phyloP scores from a whole-genome alignment of 2,113 vertebrate species.

The Heliornis fulica region DNA sequence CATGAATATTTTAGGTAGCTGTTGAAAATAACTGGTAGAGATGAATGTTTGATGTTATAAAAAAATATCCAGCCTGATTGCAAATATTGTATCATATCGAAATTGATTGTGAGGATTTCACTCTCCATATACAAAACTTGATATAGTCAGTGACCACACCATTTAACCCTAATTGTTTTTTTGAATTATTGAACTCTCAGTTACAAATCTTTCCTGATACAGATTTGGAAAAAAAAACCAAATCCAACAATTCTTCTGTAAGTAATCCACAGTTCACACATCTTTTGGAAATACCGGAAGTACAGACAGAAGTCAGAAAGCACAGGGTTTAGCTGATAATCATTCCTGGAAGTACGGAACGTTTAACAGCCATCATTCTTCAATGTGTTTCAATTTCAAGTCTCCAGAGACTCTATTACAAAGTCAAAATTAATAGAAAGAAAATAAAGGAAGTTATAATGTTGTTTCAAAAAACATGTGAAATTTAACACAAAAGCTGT shows the following conservation, averaged over 20 bases:
- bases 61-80: background rate
- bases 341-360: background rate
- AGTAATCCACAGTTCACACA: background rate
- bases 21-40: background rate
- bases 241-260: background rate
- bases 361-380: slow-evolving; percentile 11
- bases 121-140: background rate
- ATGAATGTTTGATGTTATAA: background rate
- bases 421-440: slow-evolving; percentile 65
- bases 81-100: background rate
- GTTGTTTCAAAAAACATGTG: slow-evolving; percentile 53
- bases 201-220: background rate
- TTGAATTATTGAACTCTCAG: background rate
- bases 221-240: background rate
- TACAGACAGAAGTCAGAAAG: background rate
- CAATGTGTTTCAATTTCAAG: slow-evolving; percentile 27
- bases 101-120: background rate
- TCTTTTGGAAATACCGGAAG: background rate
- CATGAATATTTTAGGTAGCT: background rate
- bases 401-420: slow-evolving; percentile 43
- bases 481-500: slow-evolving; percentile 60
- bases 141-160: background rate
- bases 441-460: slow-evolving; percentile 48
- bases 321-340: background rate
- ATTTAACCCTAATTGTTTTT: background rate